Percentiles rank a stretch among this genome's conserved stretches.
Evolutionary conservation across 2,888 invertebrate genomes (phyloP).

Genomic region (Papilio demoleus): DNA sequence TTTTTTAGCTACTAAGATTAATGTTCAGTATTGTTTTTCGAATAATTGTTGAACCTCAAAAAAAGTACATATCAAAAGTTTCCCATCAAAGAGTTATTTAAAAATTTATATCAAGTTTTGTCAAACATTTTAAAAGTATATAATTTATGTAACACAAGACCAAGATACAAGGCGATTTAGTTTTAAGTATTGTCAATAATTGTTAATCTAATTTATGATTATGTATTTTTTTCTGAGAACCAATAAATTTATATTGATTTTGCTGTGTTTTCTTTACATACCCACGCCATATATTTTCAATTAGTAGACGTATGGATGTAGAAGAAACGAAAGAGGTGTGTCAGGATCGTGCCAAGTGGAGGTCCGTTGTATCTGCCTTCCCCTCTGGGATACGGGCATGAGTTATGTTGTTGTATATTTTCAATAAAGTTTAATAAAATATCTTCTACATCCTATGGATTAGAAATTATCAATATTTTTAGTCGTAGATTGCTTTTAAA

Average conservation of each 20-base stretch:
- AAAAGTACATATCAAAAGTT: neutral
- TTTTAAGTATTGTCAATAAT: conserved; percentile 49
- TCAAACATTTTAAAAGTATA: neutral
- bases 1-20: neutral
- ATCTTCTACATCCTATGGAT: too few species aligned
- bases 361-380: too few species aligned
- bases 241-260: conserved; percentile 75
- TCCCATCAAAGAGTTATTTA: neutral
- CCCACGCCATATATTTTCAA: conserved; percentile 9
- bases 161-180: conserved; percentile 41
- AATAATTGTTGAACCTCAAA: neutral
- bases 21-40: conserved; percentile 11
- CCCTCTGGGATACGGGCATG: too few species aligned
- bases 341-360: too few species aligned
- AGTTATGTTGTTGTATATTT: too few species aligned
- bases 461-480: too few species aligned
- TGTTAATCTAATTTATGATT: conserved; percentile 34
- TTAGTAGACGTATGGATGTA: too few species aligned
- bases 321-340: too few species aligned
- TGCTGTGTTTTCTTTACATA: conserved; percentile 70
- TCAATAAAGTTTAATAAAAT: too few species aligned
- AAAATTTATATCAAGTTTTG: neutral
- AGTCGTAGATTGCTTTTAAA: too few species aligned
- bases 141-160: neutral
- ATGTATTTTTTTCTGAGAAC: conserved; percentile 53